A percentile compares a stretch with the other conserved stretches of the same genome.
Conservation (phyloP, 2,888 invertebrate genomes). For the Eilema sororculum region DNA sequence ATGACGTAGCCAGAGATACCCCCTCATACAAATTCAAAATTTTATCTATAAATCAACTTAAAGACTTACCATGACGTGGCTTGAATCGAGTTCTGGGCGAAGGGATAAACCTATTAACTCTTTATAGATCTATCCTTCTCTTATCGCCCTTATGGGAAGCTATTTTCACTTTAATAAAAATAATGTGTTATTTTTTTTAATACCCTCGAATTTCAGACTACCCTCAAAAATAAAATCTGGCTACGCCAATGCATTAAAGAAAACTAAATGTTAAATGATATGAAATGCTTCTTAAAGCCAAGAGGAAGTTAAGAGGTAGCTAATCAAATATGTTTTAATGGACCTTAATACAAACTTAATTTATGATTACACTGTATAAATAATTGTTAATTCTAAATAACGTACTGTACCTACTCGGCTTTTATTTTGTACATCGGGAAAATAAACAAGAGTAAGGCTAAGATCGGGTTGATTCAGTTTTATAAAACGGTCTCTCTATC, state of each 20-base stretch:
- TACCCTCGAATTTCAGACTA: too few species aligned
- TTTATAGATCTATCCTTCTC: too few species aligned
- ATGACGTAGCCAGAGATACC: neutral
- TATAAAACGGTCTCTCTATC: neutral
- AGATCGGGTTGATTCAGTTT: neutral
- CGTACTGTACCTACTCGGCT: neutral
- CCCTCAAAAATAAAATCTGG: neutral
- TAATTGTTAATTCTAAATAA: conserved; percentile 15
- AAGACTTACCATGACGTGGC: too few species aligned
- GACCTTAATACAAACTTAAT: conserved; percentile 33
- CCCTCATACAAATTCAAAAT: neutral
- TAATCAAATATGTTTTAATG: conserved; percentile 20
- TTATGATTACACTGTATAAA: conserved; percentile 20
- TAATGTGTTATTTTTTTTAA: too few species aligned
- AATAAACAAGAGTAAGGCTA: neutral
- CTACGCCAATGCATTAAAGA: conserved; percentile 14
- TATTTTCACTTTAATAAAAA: neutral
- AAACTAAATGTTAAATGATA: conserved; percentile 46
- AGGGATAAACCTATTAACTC: too few species aligned
- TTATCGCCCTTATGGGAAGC: too few species aligned
- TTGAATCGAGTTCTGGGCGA: too few species aligned
- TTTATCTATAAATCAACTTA: neutral
- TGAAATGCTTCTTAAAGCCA: conserved; percentile 49
- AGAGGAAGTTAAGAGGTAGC: conserved; percentile 38
- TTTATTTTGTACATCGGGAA: neutral